Conservation (phyloP, 2,113 vertebrate genomes). For the Nycticorax nycticorax region DNA sequence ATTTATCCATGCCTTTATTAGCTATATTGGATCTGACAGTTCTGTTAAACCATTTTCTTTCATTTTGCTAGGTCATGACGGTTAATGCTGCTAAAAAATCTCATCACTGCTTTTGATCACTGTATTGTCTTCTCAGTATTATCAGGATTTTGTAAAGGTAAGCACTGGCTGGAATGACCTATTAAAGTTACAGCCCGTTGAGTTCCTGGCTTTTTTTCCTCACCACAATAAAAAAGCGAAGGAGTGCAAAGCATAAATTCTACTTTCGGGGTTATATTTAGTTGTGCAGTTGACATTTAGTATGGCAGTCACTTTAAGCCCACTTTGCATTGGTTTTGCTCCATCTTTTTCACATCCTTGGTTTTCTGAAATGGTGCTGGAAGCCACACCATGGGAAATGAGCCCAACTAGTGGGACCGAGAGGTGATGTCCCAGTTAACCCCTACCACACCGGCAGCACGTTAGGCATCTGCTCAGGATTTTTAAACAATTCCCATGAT, state of each 20-base stretch:
- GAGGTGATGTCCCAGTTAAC: conserved; percentile 28
- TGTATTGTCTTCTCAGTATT: conserved; percentile 76
- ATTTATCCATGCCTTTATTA: conserved; percentile 99
- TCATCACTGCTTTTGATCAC: conserved; percentile 85
- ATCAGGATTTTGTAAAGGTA: conserved; percentile 82
- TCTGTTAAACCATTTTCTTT: conserved; percentile 98
- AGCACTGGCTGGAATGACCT: conserved; percentile 79
- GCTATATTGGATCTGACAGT: conserved; percentile 99
- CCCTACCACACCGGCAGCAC: background rate
- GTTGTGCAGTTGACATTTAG: conserved; percentile 67
- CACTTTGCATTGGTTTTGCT: conserved; percentile 51
- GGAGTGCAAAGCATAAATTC: conserved; percentile 73
- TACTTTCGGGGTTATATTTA: conserved; percentile 71
- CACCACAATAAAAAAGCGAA: conserved; percentile 73
- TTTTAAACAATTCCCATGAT: background rate
- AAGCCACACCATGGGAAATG: conserved; percentile 36
- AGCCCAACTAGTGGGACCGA: conserved; percentile 13
- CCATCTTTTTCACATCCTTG: conserved; percentile 58
- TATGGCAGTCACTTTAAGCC: conserved; percentile 48
- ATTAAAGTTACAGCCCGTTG: conserved; percentile 78
- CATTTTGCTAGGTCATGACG: conserved; percentile 91
- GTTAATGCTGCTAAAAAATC: conserved; percentile 96
- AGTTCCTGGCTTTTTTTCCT: conserved; percentile 43
- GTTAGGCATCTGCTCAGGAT: background rate
- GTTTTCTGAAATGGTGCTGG: conserved; percentile 13